Percentiles rank a stretch among this genome's conserved stretches.
Conservation (phyloP, 1,140 invertebrate species). For the Neocloeon triangulifer region DNA sequence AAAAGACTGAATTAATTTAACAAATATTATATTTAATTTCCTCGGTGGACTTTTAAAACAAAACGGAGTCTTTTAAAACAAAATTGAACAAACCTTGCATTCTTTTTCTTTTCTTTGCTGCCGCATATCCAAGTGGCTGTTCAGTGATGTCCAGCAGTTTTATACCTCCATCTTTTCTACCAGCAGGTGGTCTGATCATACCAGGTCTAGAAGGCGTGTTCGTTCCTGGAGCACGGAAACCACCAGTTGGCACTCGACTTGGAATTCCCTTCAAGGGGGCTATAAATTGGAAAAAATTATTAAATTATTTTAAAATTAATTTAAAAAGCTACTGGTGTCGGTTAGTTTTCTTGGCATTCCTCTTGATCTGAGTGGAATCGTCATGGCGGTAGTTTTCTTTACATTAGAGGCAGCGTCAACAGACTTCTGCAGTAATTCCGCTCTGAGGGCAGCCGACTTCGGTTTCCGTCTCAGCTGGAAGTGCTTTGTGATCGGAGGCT, state of each 20-base stretch:
- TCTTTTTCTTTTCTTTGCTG: conserved; percentile 38
- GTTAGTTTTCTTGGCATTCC: conserved; percentile 94
- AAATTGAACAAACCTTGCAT: conserved; percentile 28
- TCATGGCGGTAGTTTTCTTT: conserved; percentile 70
- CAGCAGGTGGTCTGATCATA: conserved; percentile 22
- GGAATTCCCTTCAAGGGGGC: conserved; percentile 80
- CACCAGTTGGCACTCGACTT: conserved; percentile 43
- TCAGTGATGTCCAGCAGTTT: conserved; percentile 85
- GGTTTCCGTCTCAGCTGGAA: conserved; percentile 88
- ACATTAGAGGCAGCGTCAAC: conserved; percentile 68
- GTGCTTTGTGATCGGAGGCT: conserved; percentile 45
- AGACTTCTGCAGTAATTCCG: conserved; percentile 78
- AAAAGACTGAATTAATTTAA: too few relatives aligned
- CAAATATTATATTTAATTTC: too few relatives aligned
- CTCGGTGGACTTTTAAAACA: too few relatives aligned
- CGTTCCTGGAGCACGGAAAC: conserved; percentile 33
- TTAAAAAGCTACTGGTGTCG: conserved; percentile 47
- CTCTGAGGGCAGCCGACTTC: conserved; percentile 75
- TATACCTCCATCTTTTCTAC: conserved; percentile 69
- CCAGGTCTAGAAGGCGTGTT: conserved; percentile 23
- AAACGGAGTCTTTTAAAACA: too few relatives aligned
- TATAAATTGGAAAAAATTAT: conserved; percentile 16
- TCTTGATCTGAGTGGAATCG: conserved; percentile 71
- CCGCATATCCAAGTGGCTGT: conserved; percentile 46
- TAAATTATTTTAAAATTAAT: neutral